A percentile compares a stretch with the other conserved stretches of the same genome.
phyloP scores from a whole-genome alignment of 2,113 vertebrate genomes.

The Sprattus sprattus region DNA sequence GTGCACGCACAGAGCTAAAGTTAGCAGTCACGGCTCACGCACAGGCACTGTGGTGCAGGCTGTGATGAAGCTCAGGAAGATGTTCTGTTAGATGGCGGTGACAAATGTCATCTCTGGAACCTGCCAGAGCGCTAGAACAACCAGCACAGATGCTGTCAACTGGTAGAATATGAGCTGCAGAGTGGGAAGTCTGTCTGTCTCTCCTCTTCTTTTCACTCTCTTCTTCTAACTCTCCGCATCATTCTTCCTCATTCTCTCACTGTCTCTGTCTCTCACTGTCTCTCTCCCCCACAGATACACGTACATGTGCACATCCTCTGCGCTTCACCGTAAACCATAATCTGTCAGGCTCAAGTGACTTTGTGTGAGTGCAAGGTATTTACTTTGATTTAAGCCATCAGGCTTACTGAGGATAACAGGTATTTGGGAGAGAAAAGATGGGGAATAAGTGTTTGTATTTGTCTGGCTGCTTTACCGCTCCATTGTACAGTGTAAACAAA shows the following conservation, averaged over 20 bases:
- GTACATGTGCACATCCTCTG: not conserved
- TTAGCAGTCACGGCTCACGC: not conserved
- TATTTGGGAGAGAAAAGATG: not conserved
- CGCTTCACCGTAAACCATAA: not conserved
- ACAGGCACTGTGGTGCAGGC: not conserved
- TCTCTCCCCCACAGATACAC: not conserved
- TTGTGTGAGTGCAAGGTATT: not conserved
- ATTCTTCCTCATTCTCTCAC: too few species aligned
- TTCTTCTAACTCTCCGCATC: not conserved
- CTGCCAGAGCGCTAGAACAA: slow-evolving; percentile 15
- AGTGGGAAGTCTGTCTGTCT: not conserved
- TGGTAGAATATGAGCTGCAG: not conserved
- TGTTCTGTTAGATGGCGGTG: slow-evolving; percentile 6
- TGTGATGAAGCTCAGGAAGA: slow-evolving; percentile 25
- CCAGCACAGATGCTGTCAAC: slow-evolving; percentile 8
- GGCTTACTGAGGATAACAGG: not conserved
- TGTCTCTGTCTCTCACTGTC: not conserved
- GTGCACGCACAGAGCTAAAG: not conserved
- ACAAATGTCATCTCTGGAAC: slow-evolving; percentile 40
- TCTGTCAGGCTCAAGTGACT: not conserved
- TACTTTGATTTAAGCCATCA: not conserved
- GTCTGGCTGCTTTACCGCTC: not conserved
- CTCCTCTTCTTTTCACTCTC: not conserved
- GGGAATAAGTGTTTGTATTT: not conserved
- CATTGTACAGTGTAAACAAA: not conserved